Percentiles rank a stretch among this genome's conserved stretches.
phyloP scores from a whole-genome alignment of 2,113 vertebrate species.

The Ondatra zibethicus region DNA sequence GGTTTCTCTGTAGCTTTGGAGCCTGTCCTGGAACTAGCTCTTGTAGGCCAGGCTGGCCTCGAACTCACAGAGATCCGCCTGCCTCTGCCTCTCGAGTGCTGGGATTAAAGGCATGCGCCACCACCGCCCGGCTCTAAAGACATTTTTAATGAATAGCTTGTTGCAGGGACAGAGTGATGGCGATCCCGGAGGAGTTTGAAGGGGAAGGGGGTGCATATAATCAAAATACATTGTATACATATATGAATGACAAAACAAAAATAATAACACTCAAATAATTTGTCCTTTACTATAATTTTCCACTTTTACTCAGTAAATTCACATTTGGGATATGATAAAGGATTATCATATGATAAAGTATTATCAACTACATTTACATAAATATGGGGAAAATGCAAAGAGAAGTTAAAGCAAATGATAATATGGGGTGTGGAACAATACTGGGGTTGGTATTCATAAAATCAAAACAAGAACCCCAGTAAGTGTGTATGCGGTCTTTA shows the following conservation, averaged over 20 bases:
- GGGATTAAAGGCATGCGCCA: too few relatives aligned
- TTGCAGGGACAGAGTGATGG: not conserved
- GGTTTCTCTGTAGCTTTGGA: too few relatives aligned
- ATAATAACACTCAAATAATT: not conserved
- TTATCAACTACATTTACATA: not conserved
- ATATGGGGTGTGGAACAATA: not conserved
- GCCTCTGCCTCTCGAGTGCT: too few relatives aligned
- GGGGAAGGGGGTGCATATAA: not conserved
- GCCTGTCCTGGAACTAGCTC: too few relatives aligned
- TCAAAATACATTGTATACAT: not conserved
- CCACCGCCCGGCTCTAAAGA: too few relatives aligned
- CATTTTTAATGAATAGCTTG: not conserved
- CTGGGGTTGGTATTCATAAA: not conserved
- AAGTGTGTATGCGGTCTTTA: not conserved
- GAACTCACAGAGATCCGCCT: too few relatives aligned
- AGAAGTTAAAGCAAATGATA: not conserved
- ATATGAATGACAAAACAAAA: not conserved
- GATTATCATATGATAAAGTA: not conserved
- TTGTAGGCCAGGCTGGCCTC: too few relatives aligned
- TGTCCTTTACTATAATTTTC: not conserved
- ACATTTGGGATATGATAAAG: not conserved
- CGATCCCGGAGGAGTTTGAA: not conserved
- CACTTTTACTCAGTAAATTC: not conserved
- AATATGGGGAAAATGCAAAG: not conserved
- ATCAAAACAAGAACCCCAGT: not conserved